Conservation (phyloP, 1,140 invertebrate genomes). For the Euwallacea fornicatus region DNA sequence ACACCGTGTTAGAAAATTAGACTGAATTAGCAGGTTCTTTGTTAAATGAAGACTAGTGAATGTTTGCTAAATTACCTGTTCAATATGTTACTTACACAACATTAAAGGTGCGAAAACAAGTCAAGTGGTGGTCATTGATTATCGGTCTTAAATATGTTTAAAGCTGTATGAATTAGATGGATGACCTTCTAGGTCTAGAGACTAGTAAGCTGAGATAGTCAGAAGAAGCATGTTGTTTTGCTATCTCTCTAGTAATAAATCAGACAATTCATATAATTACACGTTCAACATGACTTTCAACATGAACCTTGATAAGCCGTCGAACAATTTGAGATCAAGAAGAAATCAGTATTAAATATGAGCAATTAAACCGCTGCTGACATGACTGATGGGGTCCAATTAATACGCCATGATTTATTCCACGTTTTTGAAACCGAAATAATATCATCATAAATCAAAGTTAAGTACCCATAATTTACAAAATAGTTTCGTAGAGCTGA, state of each 20-base stretch:
- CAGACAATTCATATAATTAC: background rate
- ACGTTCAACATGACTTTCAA: background rate
- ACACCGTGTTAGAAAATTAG: too few relatives aligned
- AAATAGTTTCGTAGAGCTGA: background rate
- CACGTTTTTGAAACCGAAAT: conserved; percentile 4
- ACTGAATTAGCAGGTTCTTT: too few relatives aligned
- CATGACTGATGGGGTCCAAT: conserved; percentile 3
- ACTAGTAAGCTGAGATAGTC: too few relatives aligned
- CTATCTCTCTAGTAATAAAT: too few relatives aligned
- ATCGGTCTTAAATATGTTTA: background rate
- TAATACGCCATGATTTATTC: conserved; percentile 1
- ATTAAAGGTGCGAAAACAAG: conserved; percentile 21
- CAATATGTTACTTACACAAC: conserved; percentile 18
- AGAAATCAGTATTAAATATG: background rate
- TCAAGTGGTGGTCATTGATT: conserved; percentile 21
- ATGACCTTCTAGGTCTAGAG: too few relatives aligned
- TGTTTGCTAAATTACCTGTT: background rate
- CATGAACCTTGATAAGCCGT: too few relatives aligned
- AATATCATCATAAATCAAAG: conserved; percentile 6
- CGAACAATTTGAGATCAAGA: too few relatives aligned
- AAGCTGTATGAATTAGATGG: too few relatives aligned
- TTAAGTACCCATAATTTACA: conserved; percentile 4
- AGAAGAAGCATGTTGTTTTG: too few relatives aligned
- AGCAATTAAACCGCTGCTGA: conserved; percentile 1
- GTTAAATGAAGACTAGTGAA: too few relatives aligned